Percentiles rank a stretch among this genome's conserved stretches.
These are phyloP conservation scores for Mesitornis unicolor DNA, from an alignment of 2,113 vertebrate species.

Conservation along the genomic window DNA sequence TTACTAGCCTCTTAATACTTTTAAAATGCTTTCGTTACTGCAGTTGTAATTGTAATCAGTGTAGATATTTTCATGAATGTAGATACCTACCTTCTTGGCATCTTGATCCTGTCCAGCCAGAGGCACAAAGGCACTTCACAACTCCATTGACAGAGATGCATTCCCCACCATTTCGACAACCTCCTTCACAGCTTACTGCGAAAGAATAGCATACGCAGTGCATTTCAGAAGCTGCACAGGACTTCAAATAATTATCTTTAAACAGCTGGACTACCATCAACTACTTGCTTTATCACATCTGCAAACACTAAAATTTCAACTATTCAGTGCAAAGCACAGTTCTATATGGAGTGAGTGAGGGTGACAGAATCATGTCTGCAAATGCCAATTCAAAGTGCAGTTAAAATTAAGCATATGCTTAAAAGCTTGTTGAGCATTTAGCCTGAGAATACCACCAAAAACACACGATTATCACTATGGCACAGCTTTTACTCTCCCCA, in stretches of 20 bases:
- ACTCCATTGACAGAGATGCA: constrained; percentile 79
- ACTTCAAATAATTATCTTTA: background rate
- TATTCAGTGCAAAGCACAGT: background rate
- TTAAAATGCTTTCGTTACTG: background rate
- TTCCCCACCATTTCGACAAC: constrained; percentile 85
- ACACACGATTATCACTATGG: background rate
- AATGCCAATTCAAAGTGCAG: background rate
- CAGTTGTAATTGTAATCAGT: background rate
- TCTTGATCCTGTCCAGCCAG: constrained; percentile 83
- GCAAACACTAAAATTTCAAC: background rate
- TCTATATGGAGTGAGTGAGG: background rate
- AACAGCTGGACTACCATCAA: background rate
- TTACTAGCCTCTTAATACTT: background rate
- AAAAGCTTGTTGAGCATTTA: background rate
- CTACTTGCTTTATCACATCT: background rate
- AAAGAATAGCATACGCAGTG: background rate
- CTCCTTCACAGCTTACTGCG: constrained; percentile 82
- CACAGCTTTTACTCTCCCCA: background rate
- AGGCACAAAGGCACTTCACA: constrained; percentile 82
- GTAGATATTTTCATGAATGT: background rate
- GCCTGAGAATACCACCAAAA: background rate
- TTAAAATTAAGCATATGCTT: background rate
- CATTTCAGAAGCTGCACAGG: background rate
- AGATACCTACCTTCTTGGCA: constrained; percentile 82
- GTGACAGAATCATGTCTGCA: background rate